Conservation (phyloP, 37 sponge, comb jelly and placozoan species). For the Eunapius fragilis region DNA sequence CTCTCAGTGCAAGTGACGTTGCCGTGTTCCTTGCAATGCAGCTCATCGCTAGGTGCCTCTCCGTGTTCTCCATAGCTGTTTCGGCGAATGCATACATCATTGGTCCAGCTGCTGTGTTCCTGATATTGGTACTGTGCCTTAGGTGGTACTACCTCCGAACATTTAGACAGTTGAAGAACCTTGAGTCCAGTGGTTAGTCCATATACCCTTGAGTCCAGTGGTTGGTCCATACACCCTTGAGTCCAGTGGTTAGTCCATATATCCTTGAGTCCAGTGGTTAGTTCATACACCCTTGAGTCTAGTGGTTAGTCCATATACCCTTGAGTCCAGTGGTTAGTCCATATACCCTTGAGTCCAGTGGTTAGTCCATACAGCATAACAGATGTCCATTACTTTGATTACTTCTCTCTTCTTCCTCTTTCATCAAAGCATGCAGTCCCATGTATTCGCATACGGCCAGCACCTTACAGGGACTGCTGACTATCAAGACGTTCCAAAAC, state of each 20-base stretch:
- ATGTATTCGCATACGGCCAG: slow-evolving; percentile 78
- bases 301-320: slow-evolving; percentile 30
- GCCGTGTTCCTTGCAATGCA: no score
- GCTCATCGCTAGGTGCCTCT: slow-evolving; percentile 48
- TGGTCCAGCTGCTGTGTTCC: slow-evolving; percentile 34
- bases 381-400: no score
- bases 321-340: no score
- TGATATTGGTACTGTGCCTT: slow-evolving; percentile 37
- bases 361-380: slow-evolving; percentile 23
- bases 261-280: no score
- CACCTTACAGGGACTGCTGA: slow-evolving; percentile 80
- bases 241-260: slow-evolving; percentile 52
- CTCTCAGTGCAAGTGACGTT: no score
- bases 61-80: slow-evolving; percentile 52
- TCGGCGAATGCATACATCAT: slow-evolving; percentile 57
- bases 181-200: slow-evolving; percentile 72
- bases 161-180: slow-evolving; percentile 74
- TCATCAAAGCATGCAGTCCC: slow-evolving; percentile 79
- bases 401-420: no score
- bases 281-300: slow-evolving; percentile 83
- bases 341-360: slow-evolving; percentile 77
- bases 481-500: slow-evolving; percentile 55
- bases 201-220: slow-evolving; percentile 29
- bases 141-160: slow-evolving; percentile 72
- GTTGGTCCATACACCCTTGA: slow-evolving; percentile 60